phyloP scores from a whole-genome alignment of 2,797 vertebrate genomes.

The Thripadectes ignobilis region DNA sequence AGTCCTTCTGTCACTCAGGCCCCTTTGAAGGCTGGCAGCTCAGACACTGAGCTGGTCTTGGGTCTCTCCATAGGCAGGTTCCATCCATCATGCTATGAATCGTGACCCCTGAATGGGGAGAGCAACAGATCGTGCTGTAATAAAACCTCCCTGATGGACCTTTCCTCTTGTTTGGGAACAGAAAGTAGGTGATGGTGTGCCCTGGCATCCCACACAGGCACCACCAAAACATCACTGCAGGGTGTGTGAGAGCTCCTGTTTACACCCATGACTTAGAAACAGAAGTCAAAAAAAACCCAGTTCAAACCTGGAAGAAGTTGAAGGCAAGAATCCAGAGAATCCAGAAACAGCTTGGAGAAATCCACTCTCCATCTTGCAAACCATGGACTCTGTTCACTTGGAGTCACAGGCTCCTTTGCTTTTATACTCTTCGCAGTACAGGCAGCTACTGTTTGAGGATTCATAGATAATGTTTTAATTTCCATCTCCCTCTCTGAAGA shows the following conservation, averaged over 20 bases:
- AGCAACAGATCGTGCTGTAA: not conserved
- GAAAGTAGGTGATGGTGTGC: not conserved
- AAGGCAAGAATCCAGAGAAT: not conserved
- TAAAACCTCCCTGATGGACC: not conserved
- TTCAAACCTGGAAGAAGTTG: not conserved
- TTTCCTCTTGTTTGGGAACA: not conserved
- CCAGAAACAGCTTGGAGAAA: not conserved
- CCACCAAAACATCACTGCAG: not conserved
- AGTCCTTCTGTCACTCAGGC: accelerated
- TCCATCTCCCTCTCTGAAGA: not conserved
- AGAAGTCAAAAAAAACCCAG: not conserved
- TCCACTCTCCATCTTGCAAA: not conserved
- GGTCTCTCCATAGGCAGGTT: not conserved
- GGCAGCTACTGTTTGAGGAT: not conserved
- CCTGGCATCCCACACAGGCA: not conserved
- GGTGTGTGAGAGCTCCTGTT: not conserved
- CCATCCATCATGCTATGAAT: not conserved
- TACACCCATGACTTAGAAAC: not conserved
- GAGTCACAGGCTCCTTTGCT: not conserved
- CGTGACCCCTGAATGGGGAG: accelerated
- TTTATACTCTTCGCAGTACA: not conserved
- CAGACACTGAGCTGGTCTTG: accelerated
- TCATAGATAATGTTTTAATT: not conserved
- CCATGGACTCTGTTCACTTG: not conserved
- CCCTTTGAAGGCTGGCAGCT: not conserved